These are phyloP conservation scores for Tretioscincus oriximinensis DNA, from an alignment of 2,113 vertebrate species.

Conservation along the genomic window DNA sequence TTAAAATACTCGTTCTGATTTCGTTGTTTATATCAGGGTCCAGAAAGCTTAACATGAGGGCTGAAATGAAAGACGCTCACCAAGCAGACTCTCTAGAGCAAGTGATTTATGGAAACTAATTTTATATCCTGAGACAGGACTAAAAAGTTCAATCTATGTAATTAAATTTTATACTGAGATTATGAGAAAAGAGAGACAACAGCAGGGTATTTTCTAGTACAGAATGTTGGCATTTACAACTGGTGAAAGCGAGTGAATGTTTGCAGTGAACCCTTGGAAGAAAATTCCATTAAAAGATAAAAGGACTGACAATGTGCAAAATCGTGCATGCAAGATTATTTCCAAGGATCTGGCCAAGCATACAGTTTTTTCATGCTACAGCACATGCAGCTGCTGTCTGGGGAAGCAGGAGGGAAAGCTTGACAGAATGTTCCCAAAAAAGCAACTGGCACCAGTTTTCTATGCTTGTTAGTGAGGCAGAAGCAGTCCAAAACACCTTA, in stretches of 20 bases:
- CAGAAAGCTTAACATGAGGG: constrained; percentile 42
- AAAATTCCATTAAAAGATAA: constrained; percentile 14
- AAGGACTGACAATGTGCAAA: constrained; percentile 4
- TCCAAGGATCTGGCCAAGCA: not conserved
- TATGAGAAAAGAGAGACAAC: constrained; percentile 47
- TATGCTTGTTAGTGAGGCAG: not conserved
- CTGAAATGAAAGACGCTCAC: constrained; percentile 26
- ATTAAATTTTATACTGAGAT: constrained; percentile 62
- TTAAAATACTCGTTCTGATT: constrained; percentile 57
- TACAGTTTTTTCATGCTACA: not conserved
- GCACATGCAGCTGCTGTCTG: not conserved
- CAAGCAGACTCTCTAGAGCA: constrained; percentile 35
- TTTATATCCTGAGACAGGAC: constrained; percentile 57
- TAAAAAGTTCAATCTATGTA: constrained; percentile 53
- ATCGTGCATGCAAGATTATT: constrained; percentile 1
- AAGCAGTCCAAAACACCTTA: not conserved
- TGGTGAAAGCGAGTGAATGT: not conserved
- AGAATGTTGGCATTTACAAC: constrained; percentile 37
- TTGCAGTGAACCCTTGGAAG: not conserved
- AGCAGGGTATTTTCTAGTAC: constrained; percentile 37
- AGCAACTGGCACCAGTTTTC: not conserved
- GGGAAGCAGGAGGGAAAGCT: not conserved
- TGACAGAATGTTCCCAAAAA: not conserved
- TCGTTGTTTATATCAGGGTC: constrained; percentile 50
- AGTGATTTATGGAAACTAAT: constrained; percentile 63